Evolutionary conservation across 2,888 invertebrate genomes (phyloP), one percentile per base, ranked within the genome.

Genomic region (Harmothoe impar): DNA sequence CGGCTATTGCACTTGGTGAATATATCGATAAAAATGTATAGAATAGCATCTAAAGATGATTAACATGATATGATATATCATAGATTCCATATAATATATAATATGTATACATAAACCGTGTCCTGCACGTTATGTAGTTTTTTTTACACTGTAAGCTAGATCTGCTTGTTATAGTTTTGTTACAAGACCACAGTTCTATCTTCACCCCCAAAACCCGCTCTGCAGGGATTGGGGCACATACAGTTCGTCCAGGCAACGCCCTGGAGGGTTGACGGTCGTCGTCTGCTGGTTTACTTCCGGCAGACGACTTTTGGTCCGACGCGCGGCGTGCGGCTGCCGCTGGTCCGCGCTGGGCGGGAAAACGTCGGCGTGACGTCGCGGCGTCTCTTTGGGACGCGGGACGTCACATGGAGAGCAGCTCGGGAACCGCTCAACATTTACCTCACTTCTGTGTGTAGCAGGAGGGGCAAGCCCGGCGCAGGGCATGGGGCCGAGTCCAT

Each of bases 61-160:
- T 81, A 81, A 81, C 81, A 81, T 81, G 81, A 81, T 81, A 81
- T 56, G 56, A 86, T 86, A 86, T 86, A 54, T 54, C 25, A 86
- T 56, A 52, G 51, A 54, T 86, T 52, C 17, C 29, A 54, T 54
- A 86, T 54, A 54, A 43, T 43, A 43, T 43, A 43, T 43, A 43
- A 43, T 43, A 43, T 43, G 43, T 86, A 86, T 52, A 54, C 25
- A n/a, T 86, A 86, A 7, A 29, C 23, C 86, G 86, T 86, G 86
- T 31, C 86, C 86, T 17, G 86, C 86, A 86, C 86, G 86, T 29
- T 20, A 31, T 86, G 52, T 56, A 86, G 25, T 56, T 0, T 86
- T 86, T 17, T 51, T 25, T 51, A 15, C 35, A 23, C 54, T 52
- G 31, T 86, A 54, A 86, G 56, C 81, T 81, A 81, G 81, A 81